Evolutionary conservation across 2,797 vertebrate genomes (phyloP).

Genomic region (Enteromius trimaculatus): DNA sequence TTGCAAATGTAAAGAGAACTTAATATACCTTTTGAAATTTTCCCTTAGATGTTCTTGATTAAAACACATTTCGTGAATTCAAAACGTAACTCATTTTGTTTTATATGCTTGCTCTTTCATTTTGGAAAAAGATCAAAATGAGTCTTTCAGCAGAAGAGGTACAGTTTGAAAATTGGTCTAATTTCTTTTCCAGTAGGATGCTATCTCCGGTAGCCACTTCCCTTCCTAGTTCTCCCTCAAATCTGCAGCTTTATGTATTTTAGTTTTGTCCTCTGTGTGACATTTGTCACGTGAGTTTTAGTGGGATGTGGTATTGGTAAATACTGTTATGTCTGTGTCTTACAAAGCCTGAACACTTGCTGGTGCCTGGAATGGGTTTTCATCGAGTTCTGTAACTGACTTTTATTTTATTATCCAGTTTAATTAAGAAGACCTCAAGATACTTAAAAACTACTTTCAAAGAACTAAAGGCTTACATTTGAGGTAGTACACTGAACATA

Average conservation of each 20-base stretch:
- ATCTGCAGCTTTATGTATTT: neutral
- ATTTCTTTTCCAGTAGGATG: neutral
- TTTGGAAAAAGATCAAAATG: conserved; percentile 3
- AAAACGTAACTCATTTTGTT: neutral
- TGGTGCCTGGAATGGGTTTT: neutral
- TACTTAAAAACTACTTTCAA: neutral
- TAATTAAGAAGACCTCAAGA: neutral
- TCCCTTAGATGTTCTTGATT: neutral
- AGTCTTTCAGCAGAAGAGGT: conserved; percentile 24
- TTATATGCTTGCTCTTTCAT: conserved; percentile 4
- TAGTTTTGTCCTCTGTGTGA: neutral
- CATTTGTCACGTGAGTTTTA: neutral
- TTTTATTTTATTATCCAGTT: neutral
- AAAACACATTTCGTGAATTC: neutral
- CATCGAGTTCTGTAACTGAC: neutral
- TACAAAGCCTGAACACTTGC: neutral
- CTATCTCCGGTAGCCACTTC: neutral
- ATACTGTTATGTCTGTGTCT: neutral
- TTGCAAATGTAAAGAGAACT: neutral
- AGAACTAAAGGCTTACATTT: neutral
- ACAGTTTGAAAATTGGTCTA: neutral
- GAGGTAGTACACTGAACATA: neutral
- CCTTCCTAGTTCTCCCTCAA: neutral
- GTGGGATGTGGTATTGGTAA: neutral
- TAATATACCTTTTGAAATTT: neutral